A percentile compares a stretch with the other conserved stretches of the same genome.
These are phyloP conservation scores for Cephus sareptanus DNA, from an alignment of 2,888 invertebrate genomes.

Conservation along the genomic window DNA sequence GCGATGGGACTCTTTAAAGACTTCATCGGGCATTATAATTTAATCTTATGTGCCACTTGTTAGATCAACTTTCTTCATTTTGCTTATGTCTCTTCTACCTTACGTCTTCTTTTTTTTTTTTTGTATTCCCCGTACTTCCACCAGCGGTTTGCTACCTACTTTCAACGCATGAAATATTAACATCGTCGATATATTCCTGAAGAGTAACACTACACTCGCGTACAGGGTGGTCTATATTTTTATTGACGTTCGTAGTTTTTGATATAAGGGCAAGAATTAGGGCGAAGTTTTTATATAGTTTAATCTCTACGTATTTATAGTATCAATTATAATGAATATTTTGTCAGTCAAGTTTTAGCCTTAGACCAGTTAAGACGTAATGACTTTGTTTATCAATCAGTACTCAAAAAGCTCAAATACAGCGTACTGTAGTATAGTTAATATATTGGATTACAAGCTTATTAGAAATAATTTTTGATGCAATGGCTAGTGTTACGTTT, in stretches of 20 bases:
- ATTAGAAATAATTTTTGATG: too few species aligned
- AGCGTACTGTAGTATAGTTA: neutral
- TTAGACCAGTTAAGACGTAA: neutral
- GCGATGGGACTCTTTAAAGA: neutral
- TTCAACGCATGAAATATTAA: neutral
- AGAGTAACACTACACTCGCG: neutral
- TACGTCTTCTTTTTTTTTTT: neutral
- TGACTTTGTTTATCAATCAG: neutral
- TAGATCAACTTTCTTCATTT: conserved; percentile 23
- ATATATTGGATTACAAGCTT: too few species aligned
- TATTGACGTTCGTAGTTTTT: neutral
- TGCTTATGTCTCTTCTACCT: neutral
- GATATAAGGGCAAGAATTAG: neutral
- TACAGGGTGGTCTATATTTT: neutral
- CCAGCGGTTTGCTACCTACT: neutral
- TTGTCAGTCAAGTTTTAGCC: neutral
- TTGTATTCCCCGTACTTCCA: neutral
- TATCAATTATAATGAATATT: neutral
- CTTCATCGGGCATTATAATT: conserved; percentile 7
- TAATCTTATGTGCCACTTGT: conserved; percentile 9
- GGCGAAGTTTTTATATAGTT: too few species aligned
- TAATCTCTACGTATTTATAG: too few species aligned
- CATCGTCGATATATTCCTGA: neutral
- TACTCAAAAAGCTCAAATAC: neutral
- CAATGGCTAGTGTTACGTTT: neutral